Conservation (phyloP, 2,797 vertebrate species). For the Brachymystax lenok region DNA sequence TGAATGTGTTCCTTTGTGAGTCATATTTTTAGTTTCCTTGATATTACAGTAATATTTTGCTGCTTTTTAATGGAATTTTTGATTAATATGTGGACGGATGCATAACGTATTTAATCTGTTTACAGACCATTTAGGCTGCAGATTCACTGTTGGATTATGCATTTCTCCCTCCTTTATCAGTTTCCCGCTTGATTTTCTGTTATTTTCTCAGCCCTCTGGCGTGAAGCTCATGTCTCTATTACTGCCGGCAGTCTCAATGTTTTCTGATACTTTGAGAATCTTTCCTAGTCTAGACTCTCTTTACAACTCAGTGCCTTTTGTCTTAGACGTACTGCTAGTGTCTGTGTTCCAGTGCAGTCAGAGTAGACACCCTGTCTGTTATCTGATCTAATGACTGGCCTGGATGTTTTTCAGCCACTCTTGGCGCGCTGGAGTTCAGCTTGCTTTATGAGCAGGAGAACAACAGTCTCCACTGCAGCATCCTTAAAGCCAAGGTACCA, state of each 20-base stretch:
- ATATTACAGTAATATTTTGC: slow-evolving; percentile 17
- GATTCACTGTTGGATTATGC: not conserved
- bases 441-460: slow-evolving; percentile 91
- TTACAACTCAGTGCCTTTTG: not conserved
- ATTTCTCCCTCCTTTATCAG: not conserved
- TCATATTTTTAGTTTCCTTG: slow-evolving; percentile 39
- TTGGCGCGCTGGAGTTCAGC: slow-evolving; percentile 93
- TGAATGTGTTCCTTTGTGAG: slow-evolving; percentile 30
- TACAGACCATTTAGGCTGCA: not conserved
- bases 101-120: not conserved
- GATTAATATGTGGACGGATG: not conserved
- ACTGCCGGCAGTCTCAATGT: not conserved
- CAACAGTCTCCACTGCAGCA: slow-evolving; percentile 90
- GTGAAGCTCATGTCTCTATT: slow-evolving; percentile 6
- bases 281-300: slow-evolving; percentile 6
- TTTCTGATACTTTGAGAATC: not conserved
- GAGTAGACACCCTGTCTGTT: slow-evolving; percentile 8
- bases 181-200: not conserved
- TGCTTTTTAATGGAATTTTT: slow-evolving; percentile 29
- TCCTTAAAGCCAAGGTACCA: slow-evolving; percentile 91
- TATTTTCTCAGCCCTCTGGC: slow-evolving; percentile 9
- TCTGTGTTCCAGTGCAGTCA: not conserved
- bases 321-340: not conserved
- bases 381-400: slow-evolving; percentile 39
- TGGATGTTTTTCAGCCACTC: slow-evolving; percentile 82